Evolutionary conservation across 2,113 vertebrate species (phyloP), one percentile per base, ranked within the genome.

Genomic region (Trematocara variabile): DNA sequence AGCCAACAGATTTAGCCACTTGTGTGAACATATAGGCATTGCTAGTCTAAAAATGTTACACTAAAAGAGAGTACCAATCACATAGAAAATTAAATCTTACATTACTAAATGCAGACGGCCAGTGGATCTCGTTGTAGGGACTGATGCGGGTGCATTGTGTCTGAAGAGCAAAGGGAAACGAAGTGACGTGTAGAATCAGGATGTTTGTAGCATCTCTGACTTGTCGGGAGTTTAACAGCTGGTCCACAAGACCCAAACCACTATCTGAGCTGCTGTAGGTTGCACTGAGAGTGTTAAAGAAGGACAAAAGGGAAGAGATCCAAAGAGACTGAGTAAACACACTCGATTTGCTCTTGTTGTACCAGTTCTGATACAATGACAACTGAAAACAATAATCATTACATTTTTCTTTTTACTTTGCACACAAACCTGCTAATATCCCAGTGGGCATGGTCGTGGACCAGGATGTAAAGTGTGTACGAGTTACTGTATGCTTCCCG

Each of bases 361-460:
- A 75, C 44, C 16, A n/a, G 44, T 33, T 50, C 22, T 14, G 25
- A 52, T 25, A 22, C 1, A 56, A 55, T 11, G 16, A 33, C 3
- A 73, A 12, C 6, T 5, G 1, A 22, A 77, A 16, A 70, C n/a
- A 75, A 34, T 48, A 39, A 53, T 5, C 13, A 10, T 30, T 16
- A 8, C 4, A 8, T 52, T 53, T 53, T 58, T 11, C 48, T n/a
- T 8, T 48, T 48, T 5, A 34, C 44, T 83, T 60, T 20, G 18
- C 63, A 8, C 3, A 87, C 87, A 79, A 73, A 98, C 99, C 97
- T 99, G 95, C 95, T 96, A 20, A 99, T 95, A 86, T 99, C 98
- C 97, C 98, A 98, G 93, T 99, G 99, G 12, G 99, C 98, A 0
- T 99, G 99, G 93, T 99, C 99, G 7, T 99, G 98, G 86, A 99